Evolutionary conservation across 2,797 vertebrate genomes (phyloP).

Genomic region (Oophaga sylvatica): DNA sequence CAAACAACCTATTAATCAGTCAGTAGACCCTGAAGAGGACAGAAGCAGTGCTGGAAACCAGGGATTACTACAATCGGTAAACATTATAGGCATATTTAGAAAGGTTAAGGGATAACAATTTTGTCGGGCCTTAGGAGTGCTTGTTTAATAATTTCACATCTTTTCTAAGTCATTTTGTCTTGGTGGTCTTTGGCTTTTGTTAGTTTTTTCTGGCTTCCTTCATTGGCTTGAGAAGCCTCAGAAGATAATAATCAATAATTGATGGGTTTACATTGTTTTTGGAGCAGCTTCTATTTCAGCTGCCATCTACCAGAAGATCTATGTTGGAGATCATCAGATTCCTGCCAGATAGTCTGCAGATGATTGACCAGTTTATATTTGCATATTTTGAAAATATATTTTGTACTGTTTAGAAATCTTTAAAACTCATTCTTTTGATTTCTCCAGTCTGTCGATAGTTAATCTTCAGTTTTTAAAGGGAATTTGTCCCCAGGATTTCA

Average conservation of each 20-base stretch:
- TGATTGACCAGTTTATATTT: not conserved
- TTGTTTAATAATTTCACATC: not conserved
- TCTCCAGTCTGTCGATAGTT: not conserved
- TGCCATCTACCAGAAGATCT: not conserved
- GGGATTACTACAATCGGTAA: no score
- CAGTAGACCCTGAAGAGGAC: no score
- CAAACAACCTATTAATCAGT: no score
- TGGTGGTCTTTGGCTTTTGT: not conserved
- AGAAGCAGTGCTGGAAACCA: no score
- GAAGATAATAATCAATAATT: not conserved
- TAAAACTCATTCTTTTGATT: not conserved
- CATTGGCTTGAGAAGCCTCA: not conserved
- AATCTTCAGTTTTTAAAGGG: not conserved
- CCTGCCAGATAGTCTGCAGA: constrained; percentile 61
- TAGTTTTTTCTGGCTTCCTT: not conserved
- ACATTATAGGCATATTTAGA: no score
- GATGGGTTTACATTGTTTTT: not conserved
- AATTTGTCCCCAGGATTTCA: no score
- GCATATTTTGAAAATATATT: not conserved
- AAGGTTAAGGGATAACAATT: no score
- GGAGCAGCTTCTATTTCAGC: not conserved
- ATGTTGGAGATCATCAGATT: constrained; percentile 69
- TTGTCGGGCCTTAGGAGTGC: no score
- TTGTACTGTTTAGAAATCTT: not conserved
- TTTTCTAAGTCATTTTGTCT: not conserved